A percentile compares a stretch with the other conserved stretches of the same genome.
Evolutionary conservation across 2,113 vertebrate genomes (phyloP).

Genomic region (Sarotherodon lohbergeri): DNA sequence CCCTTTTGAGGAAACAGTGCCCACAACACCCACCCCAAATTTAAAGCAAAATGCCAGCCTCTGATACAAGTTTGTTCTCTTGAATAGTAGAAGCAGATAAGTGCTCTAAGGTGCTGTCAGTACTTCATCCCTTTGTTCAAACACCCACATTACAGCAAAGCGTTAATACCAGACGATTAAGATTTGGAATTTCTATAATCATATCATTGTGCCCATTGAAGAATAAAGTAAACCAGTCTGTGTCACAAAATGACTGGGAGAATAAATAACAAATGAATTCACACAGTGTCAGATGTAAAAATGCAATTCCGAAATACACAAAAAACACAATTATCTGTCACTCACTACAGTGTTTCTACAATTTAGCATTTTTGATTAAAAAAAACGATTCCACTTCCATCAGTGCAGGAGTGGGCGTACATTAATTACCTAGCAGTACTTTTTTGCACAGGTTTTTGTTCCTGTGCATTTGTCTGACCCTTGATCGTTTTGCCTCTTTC

Average conservation of each 20-base stretch:
- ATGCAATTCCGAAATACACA: not conserved
- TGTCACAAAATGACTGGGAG: not conserved
- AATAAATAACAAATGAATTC: not conserved
- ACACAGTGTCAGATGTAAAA: not conserved
- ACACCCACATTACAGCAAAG: not conserved
- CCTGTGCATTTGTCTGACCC: not conserved
- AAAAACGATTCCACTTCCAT: fast-evolving
- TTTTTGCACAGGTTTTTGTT: not conserved
- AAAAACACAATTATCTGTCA: not conserved
- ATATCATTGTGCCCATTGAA: not conserved
- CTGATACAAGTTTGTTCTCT: fast-evolving
- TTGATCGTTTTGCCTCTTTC: not conserved
- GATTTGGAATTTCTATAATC: not conserved
- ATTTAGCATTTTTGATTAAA: not conserved
- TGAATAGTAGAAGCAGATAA: not conserved
- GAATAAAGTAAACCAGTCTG: not conserved
- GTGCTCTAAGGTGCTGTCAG: not conserved
- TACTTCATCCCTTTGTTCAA: not conserved
- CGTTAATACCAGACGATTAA: not conserved
- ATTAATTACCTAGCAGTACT: not conserved
- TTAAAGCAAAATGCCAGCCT: not conserved
- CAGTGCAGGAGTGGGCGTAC: not conserved
- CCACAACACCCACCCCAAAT: not conserved
- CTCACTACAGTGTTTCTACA: fast-evolving
- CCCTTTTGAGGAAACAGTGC: fast-evolving